Base-by-base conservation (phyloP, 2,113 vertebrate species). In the Gavialis gangeticus region DNA sequence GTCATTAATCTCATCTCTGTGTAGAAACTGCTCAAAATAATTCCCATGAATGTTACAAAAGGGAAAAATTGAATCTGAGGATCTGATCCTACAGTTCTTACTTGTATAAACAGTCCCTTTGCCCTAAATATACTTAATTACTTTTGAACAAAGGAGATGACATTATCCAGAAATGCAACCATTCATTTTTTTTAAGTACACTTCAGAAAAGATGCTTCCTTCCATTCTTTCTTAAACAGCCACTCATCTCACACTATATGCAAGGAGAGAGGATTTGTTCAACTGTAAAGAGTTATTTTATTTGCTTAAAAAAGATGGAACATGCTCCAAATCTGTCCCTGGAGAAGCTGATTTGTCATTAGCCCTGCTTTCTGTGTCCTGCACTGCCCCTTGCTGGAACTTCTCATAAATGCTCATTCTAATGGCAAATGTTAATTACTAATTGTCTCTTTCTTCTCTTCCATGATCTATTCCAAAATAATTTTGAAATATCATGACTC, bases 301-400 rank as follows among this genome's bases (percentile, higher is more conserved):
- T 85, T 85, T 84, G 1, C 75, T 77, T 94, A 17, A 93, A 82
- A 54, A 46, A 87, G 69, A 16, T 18, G 59, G 91, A 94, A 66
- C 22, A 58, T 13, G 55, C 37, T 93, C 84, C 59, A 80, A 69
- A 58, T 5, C 18, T 91, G 84, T 85, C 5, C 22, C 85, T 57
- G 64, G 84, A 96, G 63, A 30, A 82, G 5, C 0, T 66, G 85
- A 87, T 94, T 81, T 86, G 66, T 27, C 69, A 77, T 34, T 69
- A 79, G 78, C 81, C 64, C n/a, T 0, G 21, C 34, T 96, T 97
- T 97, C 55, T 89, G 73, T 94, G 94, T 97, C 92, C 96, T 97
- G 90, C 91, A 95, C 93, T 97, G 96, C 97, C 97, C 97, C 96
- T 97, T 97, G 93, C 97, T 97, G 97, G 97, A 97, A 77, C 58